phyloP scores from a whole-genome alignment of 2,113 vertebrate species.

The Eonycteris spelaea region DNA sequence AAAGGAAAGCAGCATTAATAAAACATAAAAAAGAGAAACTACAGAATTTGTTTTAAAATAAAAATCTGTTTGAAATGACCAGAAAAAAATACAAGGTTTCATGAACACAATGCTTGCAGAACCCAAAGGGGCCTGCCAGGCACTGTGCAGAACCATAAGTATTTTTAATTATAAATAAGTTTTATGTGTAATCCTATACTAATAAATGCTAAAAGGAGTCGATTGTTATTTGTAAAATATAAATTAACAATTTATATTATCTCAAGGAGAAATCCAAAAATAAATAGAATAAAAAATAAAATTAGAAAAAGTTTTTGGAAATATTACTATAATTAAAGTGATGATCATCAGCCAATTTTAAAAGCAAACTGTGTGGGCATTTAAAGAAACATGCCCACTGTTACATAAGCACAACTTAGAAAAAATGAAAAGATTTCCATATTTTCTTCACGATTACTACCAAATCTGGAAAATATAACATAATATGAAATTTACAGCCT shows the following conservation, averaged over 20 bases:
- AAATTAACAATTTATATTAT: neutral
- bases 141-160: neutral
- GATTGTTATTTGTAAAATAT: neutral
- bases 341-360: neutral
- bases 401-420: neutral
- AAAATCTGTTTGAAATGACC: neutral
- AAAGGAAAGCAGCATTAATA: neutral
- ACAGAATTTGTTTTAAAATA: neutral
- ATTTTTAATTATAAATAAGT: neutral
- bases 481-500: neutral
- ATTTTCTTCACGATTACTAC: neutral
- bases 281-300: neutral
- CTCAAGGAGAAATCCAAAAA: neutral
- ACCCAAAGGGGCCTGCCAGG: fast-evolving
- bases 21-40: neutral
- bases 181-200: neutral
- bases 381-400: neutral
- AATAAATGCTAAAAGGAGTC: neutral
- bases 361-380: neutral
- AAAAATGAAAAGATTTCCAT: neutral
- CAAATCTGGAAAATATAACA: neutral
- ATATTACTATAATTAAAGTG: neutral
- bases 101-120: neutral
- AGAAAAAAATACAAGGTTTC: neutral
- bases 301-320: neutral